Conservation (phyloP, 2,797 vertebrate genomes). For the Cynodonichthys magdalenae region DNA sequence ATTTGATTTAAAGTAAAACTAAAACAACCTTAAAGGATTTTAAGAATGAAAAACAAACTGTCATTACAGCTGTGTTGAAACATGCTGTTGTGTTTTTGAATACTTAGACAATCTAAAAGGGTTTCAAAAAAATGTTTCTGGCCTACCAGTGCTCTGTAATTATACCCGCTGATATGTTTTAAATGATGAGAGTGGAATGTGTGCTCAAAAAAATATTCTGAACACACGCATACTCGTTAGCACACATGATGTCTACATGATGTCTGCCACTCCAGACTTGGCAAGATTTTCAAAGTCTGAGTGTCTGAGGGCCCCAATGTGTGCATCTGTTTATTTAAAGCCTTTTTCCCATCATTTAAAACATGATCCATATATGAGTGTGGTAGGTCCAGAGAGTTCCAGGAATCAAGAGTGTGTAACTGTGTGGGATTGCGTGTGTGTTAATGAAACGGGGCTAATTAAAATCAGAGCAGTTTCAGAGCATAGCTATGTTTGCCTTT, state of each 20-base stretch:
- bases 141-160: conserved; percentile 54
- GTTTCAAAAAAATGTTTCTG: conserved; percentile 61
- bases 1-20: conserved; percentile 2
- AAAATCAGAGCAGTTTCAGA: conserved; percentile 65
- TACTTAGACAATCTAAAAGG: conserved; percentile 45
- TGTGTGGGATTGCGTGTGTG: conserved; percentile 33
- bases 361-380: conserved; percentile 66
- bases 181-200: conserved; percentile 47
- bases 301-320: conserved; percentile 50
- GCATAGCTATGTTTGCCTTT: conserved; percentile 37
- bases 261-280: conserved; percentile 62
- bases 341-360: conserved; percentile 57
- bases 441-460: conserved; percentile 69
- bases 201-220: conserved; percentile 8
- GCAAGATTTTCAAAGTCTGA: conserved; percentile 64
- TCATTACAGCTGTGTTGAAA: conserved; percentile 29
- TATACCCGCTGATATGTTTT: conserved; percentile 64
- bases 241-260: conserved; percentile 18
- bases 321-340: conserved; percentile 49
- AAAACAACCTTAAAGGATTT: not conserved
- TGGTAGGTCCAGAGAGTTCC: conserved; percentile 62
- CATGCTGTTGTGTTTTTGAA: conserved; percentile 30
- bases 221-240: conserved; percentile 5
- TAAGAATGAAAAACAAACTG: not conserved
- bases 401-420: conserved; percentile 54